Evolutionary conservation across 2,888 invertebrate genomes (phyloP), one percentile per base, ranked within the genome.

Genomic region (Arge pagana): DNA sequence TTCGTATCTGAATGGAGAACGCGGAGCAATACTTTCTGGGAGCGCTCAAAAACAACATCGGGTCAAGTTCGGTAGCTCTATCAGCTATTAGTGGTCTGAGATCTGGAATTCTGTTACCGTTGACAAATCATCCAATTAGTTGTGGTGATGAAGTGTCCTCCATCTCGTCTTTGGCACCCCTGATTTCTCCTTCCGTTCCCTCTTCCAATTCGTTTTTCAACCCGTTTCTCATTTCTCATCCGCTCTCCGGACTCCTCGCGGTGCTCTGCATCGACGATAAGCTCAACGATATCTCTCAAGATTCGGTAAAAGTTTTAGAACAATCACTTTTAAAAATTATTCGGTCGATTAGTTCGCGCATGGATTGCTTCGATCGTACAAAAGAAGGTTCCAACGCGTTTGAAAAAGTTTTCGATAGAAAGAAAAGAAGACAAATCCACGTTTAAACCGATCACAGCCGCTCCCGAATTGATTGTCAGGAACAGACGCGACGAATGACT

Each of bases 71-170:
- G 45, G 50, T 49, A 55, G 64, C 64, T 67, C 67, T 66, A 68
- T 69, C 68, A 70, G 67, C 67, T 62, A 61, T 63, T 58, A 60
- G 40, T 28, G 35, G 33, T 55, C 51, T 50, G 52, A 48, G 50
- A 54, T 54, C 23, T 35, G 13, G 50, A 50, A 42, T 41, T 42
- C 50, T 31, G 50, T 50, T 42, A 50, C 16, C 31, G 58, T 62
- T 71, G 70, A 72, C 68, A 67, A 70, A 72, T 71, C 68, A 70
- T 60, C 65, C 71, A 71, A 72, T 72, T 70, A 72, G 66, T 69
- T 63, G 67, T 61, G 63, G 64, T 65, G 69, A 71, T 70, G 68
- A 71, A 72, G 69, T n/a, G n/a, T 71, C 65, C 60, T 71, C 60
- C 62, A 64, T 71, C 71, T 71, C 70, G 66, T 64, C 66, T 63